phyloP scores from a whole-genome alignment of 2,888 invertebrate species.

The Catotricha subobsoleta region DNA sequence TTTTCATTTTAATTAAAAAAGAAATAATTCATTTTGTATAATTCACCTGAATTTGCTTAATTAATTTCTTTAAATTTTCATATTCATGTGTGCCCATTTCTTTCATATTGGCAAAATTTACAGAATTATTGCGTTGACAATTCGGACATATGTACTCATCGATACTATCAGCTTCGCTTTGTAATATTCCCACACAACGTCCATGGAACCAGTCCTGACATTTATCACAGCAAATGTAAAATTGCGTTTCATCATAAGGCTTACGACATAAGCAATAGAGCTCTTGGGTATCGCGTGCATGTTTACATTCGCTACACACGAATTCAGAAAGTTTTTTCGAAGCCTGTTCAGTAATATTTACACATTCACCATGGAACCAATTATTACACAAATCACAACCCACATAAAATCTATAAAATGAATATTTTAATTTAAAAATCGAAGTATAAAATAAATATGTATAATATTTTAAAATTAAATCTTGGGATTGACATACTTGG shows the following conservation, averaged over 20 bases:
- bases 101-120: slow-evolving; percentile 82
- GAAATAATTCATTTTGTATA: too few species aligned
- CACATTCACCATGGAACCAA: slow-evolving; percentile 98
- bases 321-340: slow-evolving; percentile 82
- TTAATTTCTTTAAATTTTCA: slow-evolving; percentile 63
- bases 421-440: too few species aligned
- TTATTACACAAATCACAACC: slow-evolving; percentile 95
- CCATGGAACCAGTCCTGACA: slow-evolving; percentile 99
- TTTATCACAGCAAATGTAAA: slow-evolving; percentile 97
- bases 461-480: too few species aligned
- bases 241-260: slow-evolving; percentile 94
- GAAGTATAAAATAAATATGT: too few species aligned
- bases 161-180: slow-evolving; percentile 84
- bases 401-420: slow-evolving; percentile 67
- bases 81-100: slow-evolving; percentile 61
- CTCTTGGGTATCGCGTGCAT: slow-evolving; percentile 75
- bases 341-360: slow-evolving; percentile 81
- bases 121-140: slow-evolving; percentile 77
- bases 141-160: slow-evolving; percentile 94
- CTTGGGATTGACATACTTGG: slow-evolving; percentile 73
- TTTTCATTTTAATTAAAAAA: too few species aligned
- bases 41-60: slow-evolving; percentile 70
- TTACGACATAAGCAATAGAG: slow-evolving; percentile 91
- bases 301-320: slow-evolving; percentile 69
- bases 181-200: slow-evolving; percentile 85